Base-by-base conservation (phyloP, 1,140 invertebrate genomes). In the Metaphire vulgaris region DNA sequence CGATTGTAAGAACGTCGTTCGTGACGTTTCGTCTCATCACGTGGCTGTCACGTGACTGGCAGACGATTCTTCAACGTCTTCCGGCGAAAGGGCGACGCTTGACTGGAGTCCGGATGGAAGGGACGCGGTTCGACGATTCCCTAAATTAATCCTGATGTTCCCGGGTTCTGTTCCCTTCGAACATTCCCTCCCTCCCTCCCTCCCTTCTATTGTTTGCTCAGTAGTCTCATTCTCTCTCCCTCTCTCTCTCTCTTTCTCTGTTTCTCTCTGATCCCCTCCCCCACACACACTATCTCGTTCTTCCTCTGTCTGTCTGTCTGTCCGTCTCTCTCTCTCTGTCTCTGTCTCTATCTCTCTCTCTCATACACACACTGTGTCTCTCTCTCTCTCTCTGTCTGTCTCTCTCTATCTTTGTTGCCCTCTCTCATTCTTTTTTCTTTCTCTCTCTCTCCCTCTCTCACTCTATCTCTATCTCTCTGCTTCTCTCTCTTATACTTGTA, bases 371-470 rank as follows among this genome's bases (percentile, higher is more conserved):
- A 28, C 69, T 70, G n/a, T 70, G n/a, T 70, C 69, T 70, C 69
- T 70, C 69, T 70, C 69, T 70, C 69, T 70, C 69, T 70, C 69
- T 70, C 69, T 70, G n/a, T 70, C 69, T 70, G n/a, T 70, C 69
- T 70, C 69, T 70, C 69, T 70, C 69, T 70, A 21, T 70, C 69
- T 26, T 33, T 70, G n/a, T 70, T 16, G n/a, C 69, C 31, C 69
- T 70, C 21, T 70, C 69, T 70, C 21, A 28, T 33, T 70, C 29
- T 26, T 33, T 30, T 33, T n/a, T 31, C 30, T 26, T 21, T 56
- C 2, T 56, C 41, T 21, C 41, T 56, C 2, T 56, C 21, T 56
- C 41, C 21, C 2, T 56, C 41, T 56, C 68, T 69, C 6, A 2
- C 15, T 2, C 6, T 69, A 31, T n/a, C 26, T 69, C 2, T 21